A percentile compares a stretch with the other conserved stretches of the same genome.
Conservation (phyloP, 2,797 vertebrate species). For the Ceryle rudis region DNA sequence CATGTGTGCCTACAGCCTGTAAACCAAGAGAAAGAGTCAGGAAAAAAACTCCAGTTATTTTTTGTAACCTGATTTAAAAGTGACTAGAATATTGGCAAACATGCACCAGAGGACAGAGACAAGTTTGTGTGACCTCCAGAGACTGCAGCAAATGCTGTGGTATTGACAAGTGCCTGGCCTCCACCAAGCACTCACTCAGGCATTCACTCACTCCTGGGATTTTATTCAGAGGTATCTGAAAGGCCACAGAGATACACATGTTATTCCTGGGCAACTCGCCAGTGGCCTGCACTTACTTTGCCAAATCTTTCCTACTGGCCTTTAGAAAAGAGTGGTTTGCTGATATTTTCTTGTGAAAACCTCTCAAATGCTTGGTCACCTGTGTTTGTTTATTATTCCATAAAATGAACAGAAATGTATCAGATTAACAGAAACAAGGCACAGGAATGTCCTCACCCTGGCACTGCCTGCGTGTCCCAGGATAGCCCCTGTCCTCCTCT, state of each 20-base stretch:
- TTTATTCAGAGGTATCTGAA: neutral
- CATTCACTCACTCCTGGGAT: neutral
- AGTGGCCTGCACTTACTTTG: neutral
- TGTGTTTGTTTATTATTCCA: neutral
- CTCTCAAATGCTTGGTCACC: neutral
- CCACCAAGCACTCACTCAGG: too few species aligned
- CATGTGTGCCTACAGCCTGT: neutral
- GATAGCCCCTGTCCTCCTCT: neutral
- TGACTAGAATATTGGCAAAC: rapidly evolving
- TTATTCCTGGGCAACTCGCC: neutral
- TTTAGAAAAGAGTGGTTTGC: neutral
- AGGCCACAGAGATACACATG: rapidly evolving
- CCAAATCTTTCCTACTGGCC: neutral
- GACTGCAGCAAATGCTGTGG: neutral
- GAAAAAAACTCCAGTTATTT: neutral
- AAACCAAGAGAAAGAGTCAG: neutral
- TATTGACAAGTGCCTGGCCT: neutral
- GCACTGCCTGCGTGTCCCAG: neutral
- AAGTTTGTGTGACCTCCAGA: neutral
- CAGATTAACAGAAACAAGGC: neutral
- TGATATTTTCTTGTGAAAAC: neutral
- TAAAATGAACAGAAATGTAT: neutral
- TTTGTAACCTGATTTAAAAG: neutral
- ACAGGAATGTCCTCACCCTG: neutral
- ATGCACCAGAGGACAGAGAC: neutral